A percentile compares a stretch with the other conserved stretches of the same genome.
Conservation (phyloP, 1,140 invertebrate genomes). For the Brachionus sp. region DNA sequence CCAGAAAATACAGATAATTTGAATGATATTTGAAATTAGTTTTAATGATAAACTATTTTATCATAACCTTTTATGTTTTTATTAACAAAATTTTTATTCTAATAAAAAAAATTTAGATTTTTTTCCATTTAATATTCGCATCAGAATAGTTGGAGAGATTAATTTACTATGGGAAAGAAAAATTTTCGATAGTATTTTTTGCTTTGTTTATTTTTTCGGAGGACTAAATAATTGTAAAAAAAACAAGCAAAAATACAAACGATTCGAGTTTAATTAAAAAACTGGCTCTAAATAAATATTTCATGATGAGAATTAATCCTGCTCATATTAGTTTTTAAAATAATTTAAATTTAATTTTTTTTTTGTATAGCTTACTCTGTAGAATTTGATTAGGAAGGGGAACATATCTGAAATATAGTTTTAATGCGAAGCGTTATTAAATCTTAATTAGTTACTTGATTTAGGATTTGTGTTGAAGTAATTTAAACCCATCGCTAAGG, state of each 20-base stretch:
- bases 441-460: background rate
- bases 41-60: background rate
- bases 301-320: background rate
- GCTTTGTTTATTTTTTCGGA: background rate
- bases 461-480: background rate
- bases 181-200: background rate
- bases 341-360: background rate
- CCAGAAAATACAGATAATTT: background rate
- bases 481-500: background rate
- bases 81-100: background rate
- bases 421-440: background rate
- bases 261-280: background rate
- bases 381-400: background rate
- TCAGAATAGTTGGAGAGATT: background rate
- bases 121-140: background rate
- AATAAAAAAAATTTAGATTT: background rate
- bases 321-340: background rate
- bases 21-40: background rate
- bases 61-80: background rate
- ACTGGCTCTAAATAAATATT: background rate
- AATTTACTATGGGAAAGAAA: background rate
- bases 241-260: background rate
- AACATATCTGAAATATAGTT: background rate
- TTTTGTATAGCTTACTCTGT: background rate
- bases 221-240: background rate